Conservation (phyloP, 1,140 invertebrate species). For the Micrasema minimum region DNA sequence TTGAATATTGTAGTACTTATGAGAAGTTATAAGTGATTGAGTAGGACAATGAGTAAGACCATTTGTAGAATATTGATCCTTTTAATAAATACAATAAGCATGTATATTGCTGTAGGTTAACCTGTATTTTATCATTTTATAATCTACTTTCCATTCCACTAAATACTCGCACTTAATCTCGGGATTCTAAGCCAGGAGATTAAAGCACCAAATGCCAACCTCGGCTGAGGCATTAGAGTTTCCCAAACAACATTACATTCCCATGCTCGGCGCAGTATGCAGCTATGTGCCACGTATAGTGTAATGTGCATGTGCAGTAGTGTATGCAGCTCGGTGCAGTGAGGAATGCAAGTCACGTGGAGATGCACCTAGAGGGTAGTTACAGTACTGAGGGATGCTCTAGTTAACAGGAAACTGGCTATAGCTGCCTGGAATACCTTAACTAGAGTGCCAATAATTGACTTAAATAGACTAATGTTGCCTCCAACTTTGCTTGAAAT, state of each 20-base stretch:
- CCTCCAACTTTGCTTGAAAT: no score
- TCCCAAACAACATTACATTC: constrained; percentile 23
- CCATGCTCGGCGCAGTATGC: no score
- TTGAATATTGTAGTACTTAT: no score
- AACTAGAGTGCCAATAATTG: constrained; percentile 4
- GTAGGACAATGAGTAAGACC: no score
- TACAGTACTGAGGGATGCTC: constrained; percentile 5
- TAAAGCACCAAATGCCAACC: neutral
- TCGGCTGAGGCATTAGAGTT: constrained; percentile 17
- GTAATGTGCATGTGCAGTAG: neutral
- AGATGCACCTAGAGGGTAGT: constrained; percentile 2
- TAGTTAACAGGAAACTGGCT: neutral
- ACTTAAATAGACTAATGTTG: neutral
- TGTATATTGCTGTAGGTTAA: no score
- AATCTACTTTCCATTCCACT: no score
- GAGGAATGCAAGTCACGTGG: constrained; percentile 33
- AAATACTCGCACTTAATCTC: no score
- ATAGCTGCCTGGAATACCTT: constrained; percentile 3
- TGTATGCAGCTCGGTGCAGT: neutral
- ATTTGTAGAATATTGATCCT: no score
- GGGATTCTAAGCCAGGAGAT: neutral
- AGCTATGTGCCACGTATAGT: neutral
- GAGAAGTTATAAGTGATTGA: no score
- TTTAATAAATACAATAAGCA: no score
- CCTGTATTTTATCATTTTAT: no score